Conservation (phyloP, 2,888 invertebrate species). For the Brassicogethes aeneus region DNA sequence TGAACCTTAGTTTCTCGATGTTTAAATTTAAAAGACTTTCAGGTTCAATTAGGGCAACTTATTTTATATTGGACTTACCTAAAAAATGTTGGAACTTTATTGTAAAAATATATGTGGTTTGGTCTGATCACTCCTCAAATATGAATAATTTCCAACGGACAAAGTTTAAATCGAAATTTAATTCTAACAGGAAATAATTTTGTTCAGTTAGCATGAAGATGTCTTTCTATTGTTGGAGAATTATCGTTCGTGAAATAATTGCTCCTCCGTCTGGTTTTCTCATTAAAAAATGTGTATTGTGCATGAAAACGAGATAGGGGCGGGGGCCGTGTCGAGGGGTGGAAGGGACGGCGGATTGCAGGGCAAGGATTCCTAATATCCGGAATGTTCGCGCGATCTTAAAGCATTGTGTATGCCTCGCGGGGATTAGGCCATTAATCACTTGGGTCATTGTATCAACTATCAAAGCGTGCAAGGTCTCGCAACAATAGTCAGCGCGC, state of each 20-base stretch:
- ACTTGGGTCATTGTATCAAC: conserved; percentile 45
- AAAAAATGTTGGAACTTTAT: too few species aligned
- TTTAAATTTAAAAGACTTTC: too few species aligned
- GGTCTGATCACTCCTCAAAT: too few species aligned
- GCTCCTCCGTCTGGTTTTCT: neutral
- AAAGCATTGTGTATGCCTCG: conserved; percentile 42
- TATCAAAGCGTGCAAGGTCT: conserved; percentile 43
- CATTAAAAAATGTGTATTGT: conserved; percentile 1
- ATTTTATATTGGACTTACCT: too few species aligned
- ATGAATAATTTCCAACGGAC: too few species aligned
- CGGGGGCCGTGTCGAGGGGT: conserved; percentile 9
- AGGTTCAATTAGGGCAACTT: too few species aligned
- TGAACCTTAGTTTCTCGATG: too few species aligned
- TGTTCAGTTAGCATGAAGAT: neutral
- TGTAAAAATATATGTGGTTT: too few species aligned
- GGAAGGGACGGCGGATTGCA: conserved; percentile 3
- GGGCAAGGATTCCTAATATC: conserved; percentile 42
- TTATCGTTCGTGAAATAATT: conserved; percentile 1
- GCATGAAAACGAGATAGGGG: conserved; percentile 10
- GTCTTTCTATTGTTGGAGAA: neutral
- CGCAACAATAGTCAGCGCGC: conserved; percentile 40
- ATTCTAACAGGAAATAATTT: too few species aligned
- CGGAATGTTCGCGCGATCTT: conserved; percentile 43
- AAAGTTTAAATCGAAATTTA: too few species aligned
- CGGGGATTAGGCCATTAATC: conserved; percentile 45